phyloP scores from a whole-genome alignment of 2,797 vertebrate genomes.

The Propithecus perrieri region DNA sequence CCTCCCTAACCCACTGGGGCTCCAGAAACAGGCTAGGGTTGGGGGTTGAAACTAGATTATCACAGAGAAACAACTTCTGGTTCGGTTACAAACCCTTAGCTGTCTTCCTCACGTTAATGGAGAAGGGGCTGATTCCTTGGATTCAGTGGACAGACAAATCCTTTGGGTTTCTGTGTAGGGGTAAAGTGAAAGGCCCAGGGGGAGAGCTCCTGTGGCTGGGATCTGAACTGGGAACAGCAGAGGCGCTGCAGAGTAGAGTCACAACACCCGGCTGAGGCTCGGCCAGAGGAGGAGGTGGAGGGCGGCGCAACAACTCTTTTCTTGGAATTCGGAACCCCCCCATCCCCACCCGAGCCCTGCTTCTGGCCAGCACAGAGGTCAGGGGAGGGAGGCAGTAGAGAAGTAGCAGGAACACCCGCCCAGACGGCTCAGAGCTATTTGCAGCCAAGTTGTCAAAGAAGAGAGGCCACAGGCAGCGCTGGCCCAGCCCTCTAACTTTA shows the following conservation, averaged over 20 bases:
- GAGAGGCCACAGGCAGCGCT: not conserved
- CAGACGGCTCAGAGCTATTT: not conserved
- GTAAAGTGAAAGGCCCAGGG: not conserved
- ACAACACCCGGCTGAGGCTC: not conserved
- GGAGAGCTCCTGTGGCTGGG: not conserved
- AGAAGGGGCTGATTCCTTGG: not conserved
- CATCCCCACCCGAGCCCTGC: not conserved
- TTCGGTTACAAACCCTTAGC: not conserved
- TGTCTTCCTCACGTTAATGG: not conserved
- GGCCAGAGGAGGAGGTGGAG: not conserved
- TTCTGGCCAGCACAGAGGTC: not conserved
- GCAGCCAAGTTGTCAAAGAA: slow-evolving; percentile 13
- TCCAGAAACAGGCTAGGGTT: not conserved
- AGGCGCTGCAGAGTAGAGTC: not conserved
- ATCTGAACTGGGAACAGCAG: not conserved
- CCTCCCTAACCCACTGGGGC: not conserved
- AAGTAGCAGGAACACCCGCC: not conserved
- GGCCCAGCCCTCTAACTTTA: not conserved
- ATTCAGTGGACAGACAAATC: not conserved
- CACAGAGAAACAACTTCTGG: not conserved
- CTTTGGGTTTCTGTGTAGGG: not conserved
- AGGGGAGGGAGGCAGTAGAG: not conserved
- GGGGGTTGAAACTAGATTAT: not conserved
- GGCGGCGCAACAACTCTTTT: not conserved
- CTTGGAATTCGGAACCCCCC: slow-evolving; percentile 13